Base-by-base conservation (phyloP, 2,888 invertebrate species). In the Phrixothrix hirtus region DNA sequence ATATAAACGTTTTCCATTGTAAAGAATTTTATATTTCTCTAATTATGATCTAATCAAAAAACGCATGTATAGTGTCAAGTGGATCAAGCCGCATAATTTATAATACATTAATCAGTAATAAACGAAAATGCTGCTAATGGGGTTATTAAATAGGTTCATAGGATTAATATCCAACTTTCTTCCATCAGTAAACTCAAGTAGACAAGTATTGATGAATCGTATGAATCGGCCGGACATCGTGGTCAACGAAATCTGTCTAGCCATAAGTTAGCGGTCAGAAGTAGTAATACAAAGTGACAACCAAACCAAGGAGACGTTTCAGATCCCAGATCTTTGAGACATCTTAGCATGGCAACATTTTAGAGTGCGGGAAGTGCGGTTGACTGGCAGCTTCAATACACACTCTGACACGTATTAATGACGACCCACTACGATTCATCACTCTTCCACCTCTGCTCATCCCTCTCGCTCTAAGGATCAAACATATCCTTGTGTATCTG, bases 401-500 rank as follows among this genome's bases (percentile, higher is more conserved):
- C 68, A 66, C 61, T 62, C 68, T 73, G 77, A 76, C 77, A 71
- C 65, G 71, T 75, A 77, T 77, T 76, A 76, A 77, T 77, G 77
- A 75, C 73, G 72, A 66, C 66, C 69, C 61, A 56, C 66, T 69
- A 69, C 75, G 74, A 76, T 76, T 75, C 75, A 77, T 76, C 76
- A 75, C 75, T 74, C 75, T 72, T 73, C 69, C 69, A 66, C 69
- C 67, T 68, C 69, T 63, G 64, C 64, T 55, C 68, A 61, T 66
- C 66, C 67, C 62, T 65, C 62, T 66, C 59, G 59, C 66, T 57
- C 67, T 66, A 68, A 68, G 74, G 74, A 76, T 75, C 75, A 74
- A 74, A 74, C 71, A 72, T 73, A 70, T 76, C 72, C 73, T 71
- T 72, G 72, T 73, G 71, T 75, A 74, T 73, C 71, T 70, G 65